Conservation (phyloP, 1,140 invertebrate genomes). For the Halyomorpha halys region DNA sequence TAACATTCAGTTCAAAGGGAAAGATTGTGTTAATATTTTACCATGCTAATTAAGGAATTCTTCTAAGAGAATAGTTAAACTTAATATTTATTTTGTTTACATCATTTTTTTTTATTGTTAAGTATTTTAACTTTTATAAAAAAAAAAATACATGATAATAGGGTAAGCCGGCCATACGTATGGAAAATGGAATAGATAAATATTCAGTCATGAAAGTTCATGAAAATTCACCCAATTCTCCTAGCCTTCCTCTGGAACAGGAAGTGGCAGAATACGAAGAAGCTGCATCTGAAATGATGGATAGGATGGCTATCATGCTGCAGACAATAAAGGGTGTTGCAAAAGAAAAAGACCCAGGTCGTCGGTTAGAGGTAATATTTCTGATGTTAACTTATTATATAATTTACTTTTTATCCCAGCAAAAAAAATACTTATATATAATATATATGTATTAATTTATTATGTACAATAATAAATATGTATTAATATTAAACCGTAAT, state of each 20-base stretch:
- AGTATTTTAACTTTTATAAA: not conserved
- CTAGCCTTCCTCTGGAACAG: constrained; percentile 26
- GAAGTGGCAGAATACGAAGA: constrained; percentile 33
- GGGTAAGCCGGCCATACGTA: not conserved
- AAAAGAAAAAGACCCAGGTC: constrained; percentile 53
- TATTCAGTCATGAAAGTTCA: not conserved
- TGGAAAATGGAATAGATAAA: constrained; percentile 6
- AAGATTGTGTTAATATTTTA: no score
- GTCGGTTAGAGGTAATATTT: constrained; percentile 48
- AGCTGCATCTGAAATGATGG: constrained; percentile 44
- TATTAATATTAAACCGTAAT: no score
- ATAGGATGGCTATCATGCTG: constrained; percentile 54
- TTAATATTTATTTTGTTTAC: not conserved
- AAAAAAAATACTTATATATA: no score
- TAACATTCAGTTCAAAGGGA: no score
- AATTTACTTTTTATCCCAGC: no score
- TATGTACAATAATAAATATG: no score
- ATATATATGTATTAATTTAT: no score
- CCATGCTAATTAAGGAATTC: no score
- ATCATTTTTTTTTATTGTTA: not conserved
- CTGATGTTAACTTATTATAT: not conserved
- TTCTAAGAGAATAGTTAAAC: not conserved
- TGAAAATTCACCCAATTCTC: constrained; percentile 19
- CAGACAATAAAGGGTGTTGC: constrained; percentile 52
- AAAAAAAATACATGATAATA: not conserved